Conservation (phyloP, 2,888 invertebrate species). For the Macrosoma leucophasiata region DNA sequence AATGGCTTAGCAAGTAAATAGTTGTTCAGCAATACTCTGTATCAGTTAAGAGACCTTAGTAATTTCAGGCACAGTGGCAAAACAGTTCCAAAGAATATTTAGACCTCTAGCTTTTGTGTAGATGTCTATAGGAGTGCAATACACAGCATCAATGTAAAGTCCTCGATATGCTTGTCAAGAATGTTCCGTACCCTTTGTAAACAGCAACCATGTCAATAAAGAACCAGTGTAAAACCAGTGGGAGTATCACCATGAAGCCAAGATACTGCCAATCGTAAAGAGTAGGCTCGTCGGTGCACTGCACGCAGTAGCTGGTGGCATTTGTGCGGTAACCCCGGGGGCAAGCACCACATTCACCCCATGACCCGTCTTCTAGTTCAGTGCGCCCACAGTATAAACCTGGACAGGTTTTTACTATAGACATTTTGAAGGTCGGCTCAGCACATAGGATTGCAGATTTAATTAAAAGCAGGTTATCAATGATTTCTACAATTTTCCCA, state of each 20-base stretch:
- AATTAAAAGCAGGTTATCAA: neutral
- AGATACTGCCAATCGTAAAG: constrained; percentile 96
- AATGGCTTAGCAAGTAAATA: no score
- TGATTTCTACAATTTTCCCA: constrained; percentile 1
- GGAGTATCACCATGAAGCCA: constrained; percentile 93
- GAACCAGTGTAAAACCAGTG: constrained; percentile 92
- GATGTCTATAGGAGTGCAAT: no score
- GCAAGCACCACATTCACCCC: constrained; percentile 91
- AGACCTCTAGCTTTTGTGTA: no score
- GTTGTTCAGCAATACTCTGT: no score
- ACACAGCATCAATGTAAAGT: no score
- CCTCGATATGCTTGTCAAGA: no score
- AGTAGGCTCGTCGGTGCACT: constrained; percentile 83
- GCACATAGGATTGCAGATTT: neutral
- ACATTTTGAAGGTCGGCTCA: constrained; percentile 33
- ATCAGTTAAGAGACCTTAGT: no score
- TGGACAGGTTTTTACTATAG: constrained; percentile 78
- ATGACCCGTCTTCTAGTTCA: constrained; percentile 76
- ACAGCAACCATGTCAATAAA: constrained; percentile 91
- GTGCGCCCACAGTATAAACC: constrained; percentile 90
- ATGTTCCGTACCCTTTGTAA: constrained; percentile 80
- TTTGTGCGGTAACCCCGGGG: constrained; percentile 88
- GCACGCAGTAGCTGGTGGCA: constrained; percentile 82
- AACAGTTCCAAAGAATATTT: no score
- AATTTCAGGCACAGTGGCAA: no score